phyloP scores from a whole-genome alignment of 2,888 invertebrate species.

The Platypus cylindrus region DNA sequence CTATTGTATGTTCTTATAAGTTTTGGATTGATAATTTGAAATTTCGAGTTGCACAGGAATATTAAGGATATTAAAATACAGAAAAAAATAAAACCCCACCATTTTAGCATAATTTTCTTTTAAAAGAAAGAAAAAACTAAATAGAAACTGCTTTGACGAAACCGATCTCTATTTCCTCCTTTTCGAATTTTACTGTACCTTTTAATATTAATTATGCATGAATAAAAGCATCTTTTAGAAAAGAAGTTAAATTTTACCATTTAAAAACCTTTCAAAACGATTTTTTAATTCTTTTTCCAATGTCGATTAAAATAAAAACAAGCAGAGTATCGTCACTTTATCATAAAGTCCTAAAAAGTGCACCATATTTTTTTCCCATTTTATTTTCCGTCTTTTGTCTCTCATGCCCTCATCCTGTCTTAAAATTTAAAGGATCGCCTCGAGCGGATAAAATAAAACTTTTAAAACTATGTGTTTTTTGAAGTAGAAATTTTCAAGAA shows the following conservation, averaged over 20 bases:
- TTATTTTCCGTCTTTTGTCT: conserved; percentile 7
- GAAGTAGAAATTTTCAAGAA: conserved; percentile 2
- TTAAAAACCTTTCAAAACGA: conserved; percentile 13
- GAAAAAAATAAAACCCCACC: too few species aligned
- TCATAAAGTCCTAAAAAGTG: conserved; percentile 13
- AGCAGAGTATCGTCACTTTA: conserved; percentile 12
- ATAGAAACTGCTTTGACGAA: conserved; percentile 2
- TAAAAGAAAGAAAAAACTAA: too few species aligned
- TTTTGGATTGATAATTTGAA: too few species aligned
- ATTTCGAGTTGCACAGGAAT: too few species aligned
- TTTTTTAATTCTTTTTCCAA: conserved; percentile 14
- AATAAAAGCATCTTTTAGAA: conserved; percentile 12
- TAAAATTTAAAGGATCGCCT: conserved; percentile 5
- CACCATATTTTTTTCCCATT: conserved; percentile 9
- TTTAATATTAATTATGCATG: too few species aligned
- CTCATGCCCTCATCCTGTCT: conserved; percentile 7
- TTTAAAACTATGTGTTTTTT: conserved; percentile 6
- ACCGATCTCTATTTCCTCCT: too few species aligned
- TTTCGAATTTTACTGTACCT: too few species aligned
- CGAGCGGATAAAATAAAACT: conserved; percentile 8
- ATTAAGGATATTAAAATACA: too few species aligned
- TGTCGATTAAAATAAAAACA: conserved; percentile 13
- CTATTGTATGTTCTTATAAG: too few species aligned
- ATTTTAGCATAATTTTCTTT: too few species aligned
- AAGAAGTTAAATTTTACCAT: conserved; percentile 13